Percentiles rank a stretch among this genome's conserved stretches.
phyloP scores from a whole-genome alignment of 2,888 invertebrate species.

The Xestia xanthographa region DNA sequence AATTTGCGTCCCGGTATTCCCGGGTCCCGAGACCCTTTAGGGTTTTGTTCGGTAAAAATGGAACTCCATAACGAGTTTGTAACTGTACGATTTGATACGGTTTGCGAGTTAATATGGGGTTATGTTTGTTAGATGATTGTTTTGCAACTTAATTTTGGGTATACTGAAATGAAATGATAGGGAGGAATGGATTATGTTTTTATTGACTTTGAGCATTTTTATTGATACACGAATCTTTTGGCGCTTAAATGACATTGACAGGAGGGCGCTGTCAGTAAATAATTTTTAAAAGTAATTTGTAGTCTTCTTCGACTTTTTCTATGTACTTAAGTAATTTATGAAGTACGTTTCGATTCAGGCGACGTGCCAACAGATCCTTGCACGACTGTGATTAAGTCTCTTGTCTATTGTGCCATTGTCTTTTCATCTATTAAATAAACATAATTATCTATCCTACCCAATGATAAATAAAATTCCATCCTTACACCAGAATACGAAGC shows the following conservation, averaged over 20 bases:
- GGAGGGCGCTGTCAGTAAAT: neutral
- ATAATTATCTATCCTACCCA: neutral
- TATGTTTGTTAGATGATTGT: constrained; percentile 33
- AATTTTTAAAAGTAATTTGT: no score
- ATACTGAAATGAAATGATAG: neutral
- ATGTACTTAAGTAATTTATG: no score
- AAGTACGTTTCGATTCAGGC: no score
- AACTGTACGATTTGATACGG: constrained; percentile 46
- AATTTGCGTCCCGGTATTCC: constrained; percentile 50
- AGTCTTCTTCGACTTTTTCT: no score
- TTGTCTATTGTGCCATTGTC: neutral
- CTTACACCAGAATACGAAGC: neutral
- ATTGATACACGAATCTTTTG: neutral
- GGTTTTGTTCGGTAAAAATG: constrained; percentile 45
- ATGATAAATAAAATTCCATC: neutral
- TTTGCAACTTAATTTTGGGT: constrained; percentile 33
- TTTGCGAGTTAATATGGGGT: constrained; percentile 20
- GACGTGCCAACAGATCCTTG: no score
- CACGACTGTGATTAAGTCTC: no score
- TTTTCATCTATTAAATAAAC: no score
- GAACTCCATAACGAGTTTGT: constrained; percentile 51
- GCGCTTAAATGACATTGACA: neutral
- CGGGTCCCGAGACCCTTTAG: constrained; percentile 36
- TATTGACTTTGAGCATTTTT: neutral
- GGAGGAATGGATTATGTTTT: neutral